A percentile compares a stretch with the other conserved stretches of the same genome.
phyloP scores from a whole-genome alignment of 1,140 invertebrate species.

The Aradophagus sp. region DNA sequence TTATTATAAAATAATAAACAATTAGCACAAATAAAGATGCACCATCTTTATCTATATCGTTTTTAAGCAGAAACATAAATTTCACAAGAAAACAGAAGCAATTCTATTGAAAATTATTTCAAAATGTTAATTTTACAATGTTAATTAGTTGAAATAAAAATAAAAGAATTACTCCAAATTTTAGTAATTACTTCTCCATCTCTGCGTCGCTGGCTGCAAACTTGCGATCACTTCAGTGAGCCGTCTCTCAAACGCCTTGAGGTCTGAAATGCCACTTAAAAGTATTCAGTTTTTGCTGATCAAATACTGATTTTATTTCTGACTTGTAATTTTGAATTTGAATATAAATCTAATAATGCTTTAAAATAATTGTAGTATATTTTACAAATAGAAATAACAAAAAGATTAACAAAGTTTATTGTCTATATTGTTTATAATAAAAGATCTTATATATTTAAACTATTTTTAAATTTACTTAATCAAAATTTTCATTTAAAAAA shows the following conservation, averaged over 20 bases:
- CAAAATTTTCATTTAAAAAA: too few species aligned
- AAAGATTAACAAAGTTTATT: too few species aligned
- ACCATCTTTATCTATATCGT: neutral
- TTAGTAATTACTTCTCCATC: constrained; percentile 90
- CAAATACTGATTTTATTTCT: too few species aligned
- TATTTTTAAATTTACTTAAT: too few species aligned
- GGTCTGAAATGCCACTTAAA: constrained; percentile 81
- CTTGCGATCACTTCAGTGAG: constrained; percentile 97
- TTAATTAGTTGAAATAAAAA: neutral
- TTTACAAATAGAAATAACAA: too few species aligned
- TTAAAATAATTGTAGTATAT: neutral
- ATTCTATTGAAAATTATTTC: too few species aligned
- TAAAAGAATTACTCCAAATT: neutral
- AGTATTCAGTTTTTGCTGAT: constrained; percentile 25
- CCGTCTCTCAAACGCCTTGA: constrained; percentile 96
- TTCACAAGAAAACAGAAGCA: too few species aligned
- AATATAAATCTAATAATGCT: neutral
- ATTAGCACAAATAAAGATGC: too few species aligned
- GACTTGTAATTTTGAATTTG: neutral
- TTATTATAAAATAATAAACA: too few species aligned
- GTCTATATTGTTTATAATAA: too few species aligned
- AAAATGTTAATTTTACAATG: neutral
- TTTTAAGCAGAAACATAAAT: too few species aligned
- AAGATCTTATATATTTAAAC: too few species aligned
- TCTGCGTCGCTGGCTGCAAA: constrained; percentile 90